Conservation (phyloP, 2,113 vertebrate genomes). For the Rutilus rutilus region DNA sequence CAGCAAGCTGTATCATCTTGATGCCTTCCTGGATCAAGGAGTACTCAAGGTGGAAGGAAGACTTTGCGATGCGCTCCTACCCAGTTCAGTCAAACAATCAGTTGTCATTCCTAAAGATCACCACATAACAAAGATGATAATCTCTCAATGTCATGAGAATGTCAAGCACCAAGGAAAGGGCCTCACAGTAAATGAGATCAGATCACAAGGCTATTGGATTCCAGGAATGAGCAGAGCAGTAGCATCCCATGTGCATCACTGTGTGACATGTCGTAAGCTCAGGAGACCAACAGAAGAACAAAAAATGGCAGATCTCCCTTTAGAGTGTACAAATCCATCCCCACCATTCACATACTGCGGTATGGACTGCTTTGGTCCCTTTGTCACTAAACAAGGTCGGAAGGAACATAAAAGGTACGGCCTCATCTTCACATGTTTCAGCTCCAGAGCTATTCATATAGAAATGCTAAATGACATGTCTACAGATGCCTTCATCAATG, state of each 20-base stretch:
- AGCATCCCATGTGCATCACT: neutral
- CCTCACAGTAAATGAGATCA: conserved; percentile 17
- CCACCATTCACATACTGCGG: conserved; percentile 34
- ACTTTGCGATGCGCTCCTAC: neutral
- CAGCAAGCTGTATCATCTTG: neutral
- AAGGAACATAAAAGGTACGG: conserved; percentile 38
- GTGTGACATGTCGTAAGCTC: conserved; percentile 17
- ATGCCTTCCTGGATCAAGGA: conserved; percentile 15
- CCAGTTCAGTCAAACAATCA: conserved; percentile 4
- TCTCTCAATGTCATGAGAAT: neutral
- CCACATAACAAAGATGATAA: neutral
- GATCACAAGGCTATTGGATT: conserved; percentile 18
- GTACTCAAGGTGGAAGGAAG: conserved; percentile 21
- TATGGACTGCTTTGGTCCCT: conserved; percentile 48
- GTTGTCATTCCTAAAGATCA: conserved; percentile 13
- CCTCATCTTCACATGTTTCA: conserved; percentile 40
- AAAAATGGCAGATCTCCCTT: conserved; percentile 20
- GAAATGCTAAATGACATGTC: conserved; percentile 35
- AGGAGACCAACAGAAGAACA: conserved; percentile 22
- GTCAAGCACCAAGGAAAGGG: conserved; percentile 35
- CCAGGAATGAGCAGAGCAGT: neutral
- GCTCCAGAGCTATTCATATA: conserved; percentile 30
- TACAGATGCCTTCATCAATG: conserved; percentile 37
- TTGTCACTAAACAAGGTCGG: neutral
- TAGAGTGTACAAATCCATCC: conserved; percentile 2